Evolutionary conservation across 1,140 invertebrate genomes (phyloP).

Genomic region (Calliphora vicina): DNA sequence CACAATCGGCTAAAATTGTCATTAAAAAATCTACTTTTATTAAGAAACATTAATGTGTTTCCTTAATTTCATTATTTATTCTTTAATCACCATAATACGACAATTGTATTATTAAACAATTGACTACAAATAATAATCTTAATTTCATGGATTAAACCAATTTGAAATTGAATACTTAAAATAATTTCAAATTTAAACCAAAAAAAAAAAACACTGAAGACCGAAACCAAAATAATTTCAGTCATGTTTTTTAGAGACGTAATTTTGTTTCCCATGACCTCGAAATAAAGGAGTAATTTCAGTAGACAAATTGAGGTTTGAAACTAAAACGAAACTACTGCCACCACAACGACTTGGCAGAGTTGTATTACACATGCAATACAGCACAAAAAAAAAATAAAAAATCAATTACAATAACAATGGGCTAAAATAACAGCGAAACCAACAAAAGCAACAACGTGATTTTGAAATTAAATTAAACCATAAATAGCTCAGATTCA

Average conservation of each 20-base stretch:
- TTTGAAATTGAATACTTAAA: not conserved
- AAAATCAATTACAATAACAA: not conserved
- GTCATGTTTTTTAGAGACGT: not conserved
- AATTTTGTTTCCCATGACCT: not conserved
- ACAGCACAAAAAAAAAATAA: not conserved
- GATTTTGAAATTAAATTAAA: not conserved
- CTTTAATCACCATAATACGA: too few species aligned
- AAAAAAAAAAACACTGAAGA: not conserved
- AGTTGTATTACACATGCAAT: too few species aligned
- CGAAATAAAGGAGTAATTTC: not conserved
- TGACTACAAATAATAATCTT: conserved; percentile 1
- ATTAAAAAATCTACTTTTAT: too few species aligned
- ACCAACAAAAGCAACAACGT: not conserved
- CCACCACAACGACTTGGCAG: not conserved
- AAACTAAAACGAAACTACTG: not conserved
- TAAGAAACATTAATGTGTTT: too few species aligned
- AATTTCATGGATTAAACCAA: conserved; percentile 4
- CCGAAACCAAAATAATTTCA: not conserved
- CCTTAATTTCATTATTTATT: too few species aligned
- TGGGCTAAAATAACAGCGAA: not conserved
- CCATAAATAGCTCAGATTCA: not conserved
- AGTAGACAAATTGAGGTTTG: conserved; percentile 3
- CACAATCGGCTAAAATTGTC: too few species aligned
- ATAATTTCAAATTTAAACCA: not conserved
- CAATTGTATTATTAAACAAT: not conserved